Percentiles rank a stretch among this genome's conserved stretches.
Evolutionary conservation across 2,888 invertebrate genomes (phyloP).

Genomic region (Cheiracanthium punctorium): DNA sequence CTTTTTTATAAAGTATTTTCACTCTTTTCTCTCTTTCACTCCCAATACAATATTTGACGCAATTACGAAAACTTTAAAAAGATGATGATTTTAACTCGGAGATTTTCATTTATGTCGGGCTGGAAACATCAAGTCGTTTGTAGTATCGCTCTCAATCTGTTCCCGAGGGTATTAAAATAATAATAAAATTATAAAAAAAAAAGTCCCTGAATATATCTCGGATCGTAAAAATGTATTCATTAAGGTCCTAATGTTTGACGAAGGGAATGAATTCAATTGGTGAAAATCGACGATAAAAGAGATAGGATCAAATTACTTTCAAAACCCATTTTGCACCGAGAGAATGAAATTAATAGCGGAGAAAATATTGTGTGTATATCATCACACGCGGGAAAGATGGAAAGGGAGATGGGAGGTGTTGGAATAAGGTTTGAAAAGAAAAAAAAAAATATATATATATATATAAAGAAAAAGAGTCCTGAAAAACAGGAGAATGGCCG

Average conservation of each 20-base stretch:
- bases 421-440: not conserved
- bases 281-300: constrained; percentile 52
- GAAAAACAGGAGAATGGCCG: constrained; percentile 19
- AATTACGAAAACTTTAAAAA: constrained; percentile 7
- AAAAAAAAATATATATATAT: constrained; percentile 21
- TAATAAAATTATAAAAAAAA: not conserved
- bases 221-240: constrained; percentile 61
- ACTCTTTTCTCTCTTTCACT: not conserved
- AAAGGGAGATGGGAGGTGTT: not conserved
- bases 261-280: constrained; percentile 50
- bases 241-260: constrained; percentile 48
- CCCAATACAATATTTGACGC: not conserved
- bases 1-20: too few relatives aligned
- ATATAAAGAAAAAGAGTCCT: constrained; percentile 11
- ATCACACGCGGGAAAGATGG: constrained; percentile 13
- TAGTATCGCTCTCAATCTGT: not conserved
- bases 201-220: not conserved
- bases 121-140: not conserved
- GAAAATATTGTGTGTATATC: constrained; percentile 33
- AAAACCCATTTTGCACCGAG: constrained; percentile 40
- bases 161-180: not conserved
- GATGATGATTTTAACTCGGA: not conserved
- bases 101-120: not conserved
- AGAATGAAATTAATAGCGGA: constrained; percentile 65
- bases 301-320: constrained; percentile 65